Base-by-base conservation (phyloP, 2,113 vertebrate genomes). In the Leptocoma aspasia region DNA sequence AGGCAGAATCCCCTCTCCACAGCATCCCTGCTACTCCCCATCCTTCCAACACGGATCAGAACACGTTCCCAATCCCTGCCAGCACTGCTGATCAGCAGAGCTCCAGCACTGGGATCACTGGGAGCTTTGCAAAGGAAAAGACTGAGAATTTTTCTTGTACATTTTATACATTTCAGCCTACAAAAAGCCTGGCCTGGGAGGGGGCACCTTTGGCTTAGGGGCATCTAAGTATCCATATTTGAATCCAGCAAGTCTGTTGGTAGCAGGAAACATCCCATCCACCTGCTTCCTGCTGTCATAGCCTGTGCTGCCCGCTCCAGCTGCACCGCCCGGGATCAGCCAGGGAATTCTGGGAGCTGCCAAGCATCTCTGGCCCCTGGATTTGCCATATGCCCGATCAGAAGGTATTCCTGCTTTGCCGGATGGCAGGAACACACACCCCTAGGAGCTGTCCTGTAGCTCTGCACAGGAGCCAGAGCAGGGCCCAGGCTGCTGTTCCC, bases 241-340 rank as follows among this genome's bases (percentile, higher is more conserved):
- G 15, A 47, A 54, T 24, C 13, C 54, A 84, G 50, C 7, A 27
- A 28, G 26, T 47, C 47, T 41, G 11, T 2, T 13, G 39, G 44
- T 4, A 61, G 44, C 56, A 59, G 61, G 39, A 75, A 89, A 33
- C 42, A 33, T 22, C 37, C 49, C 33, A 8, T 22, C 23, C 63
- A 15, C 18, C 65, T 5, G 17, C 37, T 14, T 60, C 39, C 76
- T 49, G 31, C 45, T 5, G 0, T 20, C 13, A 15, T n/a, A 66
- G 37, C 75, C 83, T 11, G 26, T 2, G 11, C 69, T 0, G 0
- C 31, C 39, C 0, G 0, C 44, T 44, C 37, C 0, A 0, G 37
- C 86, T 66, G 69, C 61, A 45, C n/a, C 0, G 0, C 53, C 23
- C 0, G 0, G 20, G 30, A 61, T 47, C 54, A 47, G 47, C 39